phyloP scores from a whole-genome alignment of 2,113 vertebrate species.

The Oreochromis tanganicae region DNA sequence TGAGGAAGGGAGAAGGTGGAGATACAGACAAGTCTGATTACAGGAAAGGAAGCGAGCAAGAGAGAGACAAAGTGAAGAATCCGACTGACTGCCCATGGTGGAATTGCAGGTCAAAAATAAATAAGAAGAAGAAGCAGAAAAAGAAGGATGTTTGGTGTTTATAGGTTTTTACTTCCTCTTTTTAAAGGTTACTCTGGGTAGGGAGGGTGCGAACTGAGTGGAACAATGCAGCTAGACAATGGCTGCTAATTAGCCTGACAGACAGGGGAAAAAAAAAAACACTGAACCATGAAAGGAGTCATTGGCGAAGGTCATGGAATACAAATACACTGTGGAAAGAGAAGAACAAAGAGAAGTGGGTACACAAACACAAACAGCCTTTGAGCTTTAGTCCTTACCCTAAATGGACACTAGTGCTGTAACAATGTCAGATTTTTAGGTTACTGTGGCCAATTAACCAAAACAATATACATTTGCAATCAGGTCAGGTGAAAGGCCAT shows the following conservation, averaged over 20 bases:
- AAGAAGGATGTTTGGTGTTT: neutral
- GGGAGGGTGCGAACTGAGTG: neutral
- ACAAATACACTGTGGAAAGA: neutral
- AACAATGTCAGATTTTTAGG: neutral
- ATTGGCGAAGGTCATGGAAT: constrained; percentile 9
- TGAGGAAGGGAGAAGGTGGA: neutral
- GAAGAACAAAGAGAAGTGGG: neutral
- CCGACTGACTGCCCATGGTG: neutral
- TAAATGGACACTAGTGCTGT: neutral
- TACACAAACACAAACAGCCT: neutral
- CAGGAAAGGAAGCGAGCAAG: neutral
- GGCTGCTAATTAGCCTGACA: constrained; percentile 24
- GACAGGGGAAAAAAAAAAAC: neutral
- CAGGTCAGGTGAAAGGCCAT: neutral
- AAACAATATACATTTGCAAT: neutral
- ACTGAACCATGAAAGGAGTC: constrained; percentile 9
- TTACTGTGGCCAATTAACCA: neutral
- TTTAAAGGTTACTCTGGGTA: neutral
- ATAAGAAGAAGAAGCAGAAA: neutral
- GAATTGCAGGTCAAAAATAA: neutral
- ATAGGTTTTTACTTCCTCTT: neutral
- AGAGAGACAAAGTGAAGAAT: neutral
- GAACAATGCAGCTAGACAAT: constrained; percentile 19
- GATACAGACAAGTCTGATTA: neutral
- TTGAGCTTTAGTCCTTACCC: neutral